Evolutionary conservation across 1,140 invertebrate species (phyloP).

Genomic region (Bombus sibiricus): DNA sequence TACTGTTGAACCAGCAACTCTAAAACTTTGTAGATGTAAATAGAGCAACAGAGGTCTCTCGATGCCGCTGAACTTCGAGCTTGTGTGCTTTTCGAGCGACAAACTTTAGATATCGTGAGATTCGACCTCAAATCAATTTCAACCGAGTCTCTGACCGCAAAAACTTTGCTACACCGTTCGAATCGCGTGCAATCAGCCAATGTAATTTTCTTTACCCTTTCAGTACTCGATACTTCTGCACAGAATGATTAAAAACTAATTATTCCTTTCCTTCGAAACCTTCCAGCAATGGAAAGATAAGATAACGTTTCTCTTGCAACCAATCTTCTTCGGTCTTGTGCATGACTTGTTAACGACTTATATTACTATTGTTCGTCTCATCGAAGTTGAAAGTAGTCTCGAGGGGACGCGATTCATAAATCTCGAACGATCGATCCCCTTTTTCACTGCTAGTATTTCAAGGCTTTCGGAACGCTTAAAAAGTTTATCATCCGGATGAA

Average conservation of each 20-base stretch:
- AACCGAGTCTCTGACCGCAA: background rate
- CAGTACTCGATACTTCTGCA: background rate
- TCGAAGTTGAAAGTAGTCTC: too few species aligned
- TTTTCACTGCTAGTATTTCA: background rate
- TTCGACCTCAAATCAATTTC: slow-evolving; percentile 3
- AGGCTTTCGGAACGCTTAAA: background rate
- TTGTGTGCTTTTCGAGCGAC: background rate
- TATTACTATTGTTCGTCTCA: background rate
- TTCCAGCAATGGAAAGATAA: too few species aligned
- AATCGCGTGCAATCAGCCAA: background rate
- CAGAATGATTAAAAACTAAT: background rate
- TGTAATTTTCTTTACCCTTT: background rate
- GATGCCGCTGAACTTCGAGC: background rate
- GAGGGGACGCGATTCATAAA: background rate
- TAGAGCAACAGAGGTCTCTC: background rate
- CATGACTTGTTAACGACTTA: too few species aligned
- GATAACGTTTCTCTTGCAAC: too few species aligned
- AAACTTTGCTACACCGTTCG: background rate
- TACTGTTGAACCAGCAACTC: background rate
- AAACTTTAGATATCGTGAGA: slow-evolving; percentile 8
- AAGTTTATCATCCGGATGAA: slow-evolving; percentile 12
- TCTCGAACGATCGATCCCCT: background rate
- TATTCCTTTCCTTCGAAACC: background rate
- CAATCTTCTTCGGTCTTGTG: background rate
- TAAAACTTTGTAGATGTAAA: background rate